Evolutionary conservation across 1,140 invertebrate species (phyloP).

Genomic region (Drosophila burlai): DNA sequence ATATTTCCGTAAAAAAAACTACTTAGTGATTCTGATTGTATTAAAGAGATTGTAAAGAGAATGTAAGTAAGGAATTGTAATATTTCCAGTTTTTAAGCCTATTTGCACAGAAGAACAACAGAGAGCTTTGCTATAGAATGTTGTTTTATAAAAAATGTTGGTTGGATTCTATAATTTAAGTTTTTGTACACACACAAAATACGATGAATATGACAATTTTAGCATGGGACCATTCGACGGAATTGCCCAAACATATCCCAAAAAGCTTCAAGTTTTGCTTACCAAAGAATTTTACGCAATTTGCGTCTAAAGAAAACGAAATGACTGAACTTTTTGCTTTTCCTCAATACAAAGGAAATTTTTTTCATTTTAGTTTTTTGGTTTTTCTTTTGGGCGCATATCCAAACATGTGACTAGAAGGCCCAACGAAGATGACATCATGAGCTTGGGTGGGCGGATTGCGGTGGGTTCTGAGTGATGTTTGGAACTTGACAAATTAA

Average conservation of each 20-base stretch:
- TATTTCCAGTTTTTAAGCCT: no score
- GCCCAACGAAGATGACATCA: slow-evolving; percentile 66
- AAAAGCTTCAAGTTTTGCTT: slow-evolving; percentile 5
- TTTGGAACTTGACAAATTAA: slow-evolving; percentile 36
- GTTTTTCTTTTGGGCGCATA: slow-evolving; percentile 46
- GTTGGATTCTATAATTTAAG: no score
- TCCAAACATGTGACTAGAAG: slow-evolving; percentile 74
- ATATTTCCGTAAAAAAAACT: no score
- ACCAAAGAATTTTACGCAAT: slow-evolving; percentile 24
- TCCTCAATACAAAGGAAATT: slow-evolving; percentile 38
- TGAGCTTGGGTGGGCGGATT: slow-evolving; percentile 33
- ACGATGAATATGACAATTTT: no score
- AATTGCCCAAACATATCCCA: no score
- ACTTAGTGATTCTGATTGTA: no score
- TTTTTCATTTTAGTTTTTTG: slow-evolving; percentile 23
- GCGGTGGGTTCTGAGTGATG: slow-evolving; percentile 33
- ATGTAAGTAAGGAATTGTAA: no score
- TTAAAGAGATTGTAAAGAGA: no score
- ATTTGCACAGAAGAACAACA: no score
- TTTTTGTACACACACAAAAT: no score
- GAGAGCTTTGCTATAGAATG: no score
- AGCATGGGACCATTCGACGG: background rate
- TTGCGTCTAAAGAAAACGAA: slow-evolving; percentile 23
- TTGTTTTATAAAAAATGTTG: no score
- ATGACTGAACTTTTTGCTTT: slow-evolving; percentile 31